Evolutionary conservation across 2,113 vertebrate genomes (phyloP).

Genomic region (Narcine bancroftii): DNA sequence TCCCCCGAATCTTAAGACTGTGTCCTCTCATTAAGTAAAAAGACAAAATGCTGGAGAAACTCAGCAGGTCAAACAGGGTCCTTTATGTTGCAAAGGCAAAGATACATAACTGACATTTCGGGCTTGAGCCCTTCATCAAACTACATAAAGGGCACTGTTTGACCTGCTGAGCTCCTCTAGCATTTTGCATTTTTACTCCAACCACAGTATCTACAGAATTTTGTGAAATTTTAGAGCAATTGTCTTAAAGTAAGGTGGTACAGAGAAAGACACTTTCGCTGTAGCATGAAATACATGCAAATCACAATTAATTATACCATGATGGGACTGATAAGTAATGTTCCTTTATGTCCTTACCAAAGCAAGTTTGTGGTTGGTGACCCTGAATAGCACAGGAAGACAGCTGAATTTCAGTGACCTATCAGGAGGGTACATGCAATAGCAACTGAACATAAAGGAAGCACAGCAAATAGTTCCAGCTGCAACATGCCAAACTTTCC

Average conservation of each 20-base stretch:
- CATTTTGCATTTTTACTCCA: too few species aligned
- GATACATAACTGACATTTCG: too few species aligned
- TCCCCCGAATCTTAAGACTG: too few species aligned
- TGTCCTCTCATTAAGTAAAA: too few species aligned
- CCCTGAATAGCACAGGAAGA: slow-evolving; percentile 52
- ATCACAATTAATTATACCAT: slow-evolving; percentile 3
- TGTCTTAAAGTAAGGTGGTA: not conserved
- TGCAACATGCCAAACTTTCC: slow-evolving; percentile 16
- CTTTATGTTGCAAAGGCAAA: too few species aligned
- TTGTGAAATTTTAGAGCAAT: not conserved
- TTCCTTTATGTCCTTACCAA: slow-evolving; percentile 1
- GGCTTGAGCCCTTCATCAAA: too few species aligned
- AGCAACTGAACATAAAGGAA: slow-evolving; percentile 48
- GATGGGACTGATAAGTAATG: not conserved
- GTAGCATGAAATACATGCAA: slow-evolving; percentile 9
- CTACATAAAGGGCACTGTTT: too few species aligned
- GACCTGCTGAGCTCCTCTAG: too few species aligned
- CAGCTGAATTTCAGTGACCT: slow-evolving; percentile 69
- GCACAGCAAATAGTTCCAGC: slow-evolving; percentile 18
- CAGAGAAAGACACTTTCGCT: not conserved
- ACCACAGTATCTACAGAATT: too few species aligned
- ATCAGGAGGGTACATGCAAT: slow-evolving; percentile 49
- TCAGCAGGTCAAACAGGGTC: too few species aligned
- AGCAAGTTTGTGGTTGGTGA: slow-evolving; percentile 24
- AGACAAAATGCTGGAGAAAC: too few species aligned